Evolutionary conservation across 2,888 invertebrate species (phyloP).

Genomic region (Flexamia atlantica): DNA sequence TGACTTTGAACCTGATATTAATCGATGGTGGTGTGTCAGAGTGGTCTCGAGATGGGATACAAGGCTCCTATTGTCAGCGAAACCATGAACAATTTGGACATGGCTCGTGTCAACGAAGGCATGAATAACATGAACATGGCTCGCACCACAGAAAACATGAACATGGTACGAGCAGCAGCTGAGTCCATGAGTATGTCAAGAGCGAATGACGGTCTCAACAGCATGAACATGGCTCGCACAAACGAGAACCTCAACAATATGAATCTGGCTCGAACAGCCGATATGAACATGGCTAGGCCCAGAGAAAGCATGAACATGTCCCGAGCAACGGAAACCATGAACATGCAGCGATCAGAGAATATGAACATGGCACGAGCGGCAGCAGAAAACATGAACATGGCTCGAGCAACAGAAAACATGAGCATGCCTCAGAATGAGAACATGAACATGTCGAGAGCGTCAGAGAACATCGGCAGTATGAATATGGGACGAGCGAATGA

Average conservation of each 20-base stretch:
- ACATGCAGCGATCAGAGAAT: slow-evolving; percentile 24
- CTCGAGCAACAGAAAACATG: slow-evolving; percentile 38
- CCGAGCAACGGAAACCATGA: slow-evolving; percentile 39
- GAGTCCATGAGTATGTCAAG: slow-evolving; percentile 26
- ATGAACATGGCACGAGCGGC: slow-evolving; percentile 36
- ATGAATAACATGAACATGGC: slow-evolving; percentile 46
- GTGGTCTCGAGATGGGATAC: slow-evolving; percentile 65
- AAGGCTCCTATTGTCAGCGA: slow-evolving; percentile 67
- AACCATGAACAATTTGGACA: slow-evolving; percentile 59
- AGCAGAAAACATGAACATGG: slow-evolving; percentile 44
- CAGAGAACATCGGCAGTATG: slow-evolving; percentile 25
- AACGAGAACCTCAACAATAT: slow-evolving; percentile 37
- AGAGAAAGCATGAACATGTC: slow-evolving; percentile 37
- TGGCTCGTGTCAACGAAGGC: slow-evolving; percentile 26
- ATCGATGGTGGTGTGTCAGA: slow-evolving; percentile 53
- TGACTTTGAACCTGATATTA: not conserved
- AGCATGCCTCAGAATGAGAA: slow-evolving; percentile 10
- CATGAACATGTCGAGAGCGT: slow-evolving; percentile 26
- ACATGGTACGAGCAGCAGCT: slow-evolving; percentile 28
- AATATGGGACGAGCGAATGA: slow-evolving; percentile 39
- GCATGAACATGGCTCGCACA: slow-evolving; percentile 42
- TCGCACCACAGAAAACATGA: slow-evolving; percentile 35
- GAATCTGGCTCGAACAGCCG: not conserved
- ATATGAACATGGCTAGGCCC: slow-evolving; percentile 23
- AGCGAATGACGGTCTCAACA: slow-evolving; percentile 17